phyloP scores from a whole-genome alignment of 2,797 vertebrate genomes.

The Tiaroga cobitis region DNA sequence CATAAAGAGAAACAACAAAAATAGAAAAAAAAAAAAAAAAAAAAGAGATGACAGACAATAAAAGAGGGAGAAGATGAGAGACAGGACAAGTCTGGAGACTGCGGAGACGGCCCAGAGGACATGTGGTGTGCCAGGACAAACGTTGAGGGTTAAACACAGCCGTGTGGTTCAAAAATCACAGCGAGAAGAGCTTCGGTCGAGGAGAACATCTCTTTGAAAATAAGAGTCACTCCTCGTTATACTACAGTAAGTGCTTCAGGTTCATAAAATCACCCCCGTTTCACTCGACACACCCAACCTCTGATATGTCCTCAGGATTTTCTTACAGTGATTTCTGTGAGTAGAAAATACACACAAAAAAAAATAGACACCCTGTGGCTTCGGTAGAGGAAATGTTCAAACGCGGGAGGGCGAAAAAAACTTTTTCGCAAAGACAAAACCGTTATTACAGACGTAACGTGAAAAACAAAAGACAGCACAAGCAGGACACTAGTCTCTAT shows the following conservation, averaged over 20 bases:
- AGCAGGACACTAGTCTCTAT: slow-evolving; percentile 8
- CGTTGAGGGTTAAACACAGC: slow-evolving; percentile 66
- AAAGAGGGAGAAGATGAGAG: slow-evolving; percentile 64
- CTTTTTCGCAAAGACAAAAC: slow-evolving; percentile 42
- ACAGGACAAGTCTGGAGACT: slow-evolving; percentile 56
- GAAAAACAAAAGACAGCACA: slow-evolving; percentile 19
- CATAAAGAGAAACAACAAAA: slow-evolving; percentile 71
- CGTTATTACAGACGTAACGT: slow-evolving; percentile 29
- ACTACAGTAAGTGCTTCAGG: slow-evolving; percentile 90
- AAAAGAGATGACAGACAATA: slow-evolving; percentile 49
- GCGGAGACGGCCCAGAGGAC: slow-evolving; percentile 37
- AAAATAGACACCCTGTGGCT: slow-evolving; percentile 60
- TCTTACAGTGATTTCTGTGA: slow-evolving; percentile 57
- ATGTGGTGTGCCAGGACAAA: slow-evolving; percentile 48
- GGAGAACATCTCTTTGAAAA: slow-evolving; percentile 73
- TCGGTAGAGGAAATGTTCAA: slow-evolving; percentile 62
- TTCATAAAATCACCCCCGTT: slow-evolving; percentile 63
- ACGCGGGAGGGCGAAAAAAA: slow-evolving; percentile 52
- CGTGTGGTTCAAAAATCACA: slow-evolving; percentile 69
- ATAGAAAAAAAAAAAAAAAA: slow-evolving; percentile 50
- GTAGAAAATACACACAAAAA: slow-evolving; percentile 57
- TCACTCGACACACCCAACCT: slow-evolving; percentile 56
- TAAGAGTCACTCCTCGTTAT: slow-evolving; percentile 70
- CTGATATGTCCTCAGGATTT: slow-evolving; percentile 69
- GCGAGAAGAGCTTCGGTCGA: slow-evolving; percentile 78